phyloP scores from a whole-genome alignment of 2,888 invertebrate genomes.

The Flabesymbios commensalis region DNA sequence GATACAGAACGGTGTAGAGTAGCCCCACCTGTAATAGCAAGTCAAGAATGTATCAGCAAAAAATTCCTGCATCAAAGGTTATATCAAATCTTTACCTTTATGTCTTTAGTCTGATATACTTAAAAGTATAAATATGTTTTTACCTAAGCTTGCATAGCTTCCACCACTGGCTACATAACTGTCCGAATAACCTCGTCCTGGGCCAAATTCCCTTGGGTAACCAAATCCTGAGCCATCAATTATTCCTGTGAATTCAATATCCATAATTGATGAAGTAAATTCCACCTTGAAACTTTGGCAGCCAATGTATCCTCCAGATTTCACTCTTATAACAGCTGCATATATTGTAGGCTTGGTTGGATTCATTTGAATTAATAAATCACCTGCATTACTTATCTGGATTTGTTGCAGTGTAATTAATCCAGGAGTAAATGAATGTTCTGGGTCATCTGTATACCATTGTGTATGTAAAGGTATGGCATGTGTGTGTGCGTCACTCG shows the following conservation, averaged over 20 bases:
- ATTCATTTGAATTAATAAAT: slow-evolving; percentile 35
- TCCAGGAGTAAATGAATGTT: slow-evolving; percentile 22
- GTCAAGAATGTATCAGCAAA: too few relatives aligned
- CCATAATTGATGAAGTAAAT: slow-evolving; percentile 29
- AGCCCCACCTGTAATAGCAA: too few relatives aligned
- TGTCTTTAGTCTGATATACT: too few relatives aligned
- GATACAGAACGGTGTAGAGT: too few relatives aligned
- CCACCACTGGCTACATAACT: slow-evolving; percentile 36
- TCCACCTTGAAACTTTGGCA: slow-evolving; percentile 21
- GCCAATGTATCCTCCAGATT: slow-evolving; percentile 36
- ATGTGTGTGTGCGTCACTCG: slow-evolving; percentile 35
- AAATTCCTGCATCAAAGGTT: too few relatives aligned
- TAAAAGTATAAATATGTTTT: too few relatives aligned
- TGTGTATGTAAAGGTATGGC: not conserved
- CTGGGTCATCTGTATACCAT: slow-evolving; percentile 25
- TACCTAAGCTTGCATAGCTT: slow-evolving; percentile 41
- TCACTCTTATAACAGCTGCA: slow-evolving; percentile 30
- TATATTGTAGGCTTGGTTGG: slow-evolving; percentile 27
- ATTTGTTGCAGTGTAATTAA: slow-evolving; percentile 29
- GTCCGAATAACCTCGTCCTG: slow-evolving; percentile 30
- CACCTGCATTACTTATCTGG: slow-evolving; percentile 38
- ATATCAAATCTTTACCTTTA: too few relatives aligned
- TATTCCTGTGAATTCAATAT: slow-evolving; percentile 36
- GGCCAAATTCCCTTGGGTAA: slow-evolving; percentile 28
- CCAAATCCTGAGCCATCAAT: slow-evolving; percentile 39